Conservation (phyloP, 53 echinoderm and acorn worm genomes). For the Actinopyga echinites region DNA sequence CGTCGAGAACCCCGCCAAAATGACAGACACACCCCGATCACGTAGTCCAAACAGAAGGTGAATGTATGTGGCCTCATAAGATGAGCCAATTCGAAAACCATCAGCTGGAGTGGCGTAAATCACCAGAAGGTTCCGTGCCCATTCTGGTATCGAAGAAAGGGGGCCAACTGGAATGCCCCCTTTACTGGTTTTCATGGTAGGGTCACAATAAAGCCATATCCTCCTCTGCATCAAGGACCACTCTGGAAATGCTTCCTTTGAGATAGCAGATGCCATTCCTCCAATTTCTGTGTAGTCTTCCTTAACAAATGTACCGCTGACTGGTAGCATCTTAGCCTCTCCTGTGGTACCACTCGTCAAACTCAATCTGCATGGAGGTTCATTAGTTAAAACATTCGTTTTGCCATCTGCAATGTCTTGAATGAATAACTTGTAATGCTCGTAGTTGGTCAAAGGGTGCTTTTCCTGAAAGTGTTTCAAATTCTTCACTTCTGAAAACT, state of each 20-base stretch:
- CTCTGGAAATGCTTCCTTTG: background rate
- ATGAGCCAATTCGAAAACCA: slow-evolving; percentile 46
- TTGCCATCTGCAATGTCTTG: slow-evolving; percentile 63
- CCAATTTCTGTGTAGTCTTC: background rate
- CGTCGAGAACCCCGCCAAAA: slow-evolving; percentile 56
- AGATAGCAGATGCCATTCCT: background rate
- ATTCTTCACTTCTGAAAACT: slow-evolving; percentile 54
- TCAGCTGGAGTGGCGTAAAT: slow-evolving; percentile 46
- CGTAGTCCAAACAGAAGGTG: slow-evolving; percentile 74
- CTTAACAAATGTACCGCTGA: background rate
- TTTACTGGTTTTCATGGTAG: slow-evolving; percentile 45
- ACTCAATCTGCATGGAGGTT: slow-evolving; percentile 37
- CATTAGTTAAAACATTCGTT: slow-evolving; percentile 39
- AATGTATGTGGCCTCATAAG: slow-evolving; percentile 61
- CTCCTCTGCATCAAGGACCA: slow-evolving; percentile 42
- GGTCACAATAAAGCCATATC: slow-evolving; percentile 41
- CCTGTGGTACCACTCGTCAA: slow-evolving; percentile 81
- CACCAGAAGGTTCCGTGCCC: slow-evolving; percentile 30
- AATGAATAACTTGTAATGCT: slow-evolving; percentile 67
- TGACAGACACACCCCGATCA: slow-evolving; percentile 48
- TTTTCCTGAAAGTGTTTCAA: slow-evolving; percentile 52
- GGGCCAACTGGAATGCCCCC: slow-evolving; percentile 55
- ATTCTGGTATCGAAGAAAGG: slow-evolving; percentile 30
- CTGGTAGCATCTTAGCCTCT: slow-evolving; percentile 64
- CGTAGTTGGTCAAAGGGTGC: slow-evolving; percentile 72